Conservation (phyloP, 2,888 invertebrate species). For the Dryadula phaetusa region DNA sequence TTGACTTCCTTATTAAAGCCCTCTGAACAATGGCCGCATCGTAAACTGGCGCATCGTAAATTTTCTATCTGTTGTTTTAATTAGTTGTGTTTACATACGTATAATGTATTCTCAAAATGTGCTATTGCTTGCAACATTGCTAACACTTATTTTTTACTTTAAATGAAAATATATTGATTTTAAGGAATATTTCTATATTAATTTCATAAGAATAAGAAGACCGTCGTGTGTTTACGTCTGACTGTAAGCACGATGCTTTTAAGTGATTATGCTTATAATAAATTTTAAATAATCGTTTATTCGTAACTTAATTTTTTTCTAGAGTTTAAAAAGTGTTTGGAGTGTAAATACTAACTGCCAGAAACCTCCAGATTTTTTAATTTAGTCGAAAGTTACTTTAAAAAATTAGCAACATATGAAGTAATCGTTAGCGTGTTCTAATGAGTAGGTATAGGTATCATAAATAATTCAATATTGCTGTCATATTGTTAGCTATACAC, state of each 20-base stretch:
- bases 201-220: no score
- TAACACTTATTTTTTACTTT: no score
- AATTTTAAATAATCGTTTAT: no score
- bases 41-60: conserved; percentile 65
- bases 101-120: neutral
- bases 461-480: conserved; percentile 29
- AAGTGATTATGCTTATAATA: no score
- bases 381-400: neutral
- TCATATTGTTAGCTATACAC: conserved; percentile 6
- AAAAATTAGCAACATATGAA: neutral
- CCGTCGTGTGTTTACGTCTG: no score
- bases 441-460: neutral
- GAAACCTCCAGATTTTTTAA: no score
- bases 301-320: no score
- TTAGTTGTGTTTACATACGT: conserved; percentile 22
- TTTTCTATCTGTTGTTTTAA: conserved; percentile 51
- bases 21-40: conserved; percentile 67
- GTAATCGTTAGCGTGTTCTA: conserved; percentile 20
- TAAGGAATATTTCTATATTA: no score
- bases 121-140: neutral
- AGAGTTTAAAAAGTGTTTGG: no score
- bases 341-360: no score
- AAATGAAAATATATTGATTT: no score
- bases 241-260: no score
- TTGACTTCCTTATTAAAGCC: conserved; percentile 80